These are phyloP conservation scores for Drosophila melanosoma DNA, from an alignment of 2,888 invertebrate species.

Conservation along the genomic window DNA sequence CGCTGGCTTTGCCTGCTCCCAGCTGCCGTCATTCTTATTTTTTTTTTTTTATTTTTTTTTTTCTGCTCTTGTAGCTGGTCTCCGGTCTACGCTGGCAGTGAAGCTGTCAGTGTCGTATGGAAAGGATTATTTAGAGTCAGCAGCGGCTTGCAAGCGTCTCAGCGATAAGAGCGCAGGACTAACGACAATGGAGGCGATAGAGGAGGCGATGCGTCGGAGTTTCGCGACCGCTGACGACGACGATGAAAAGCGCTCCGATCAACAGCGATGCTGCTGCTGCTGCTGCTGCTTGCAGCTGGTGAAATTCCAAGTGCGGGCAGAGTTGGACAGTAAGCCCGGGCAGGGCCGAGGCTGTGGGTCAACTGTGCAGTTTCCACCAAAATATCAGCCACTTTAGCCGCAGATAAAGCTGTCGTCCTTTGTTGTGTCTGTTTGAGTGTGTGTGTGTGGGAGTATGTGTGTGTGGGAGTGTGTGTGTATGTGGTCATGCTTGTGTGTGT, in stretches of 20 bases:
- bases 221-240: conserved; percentile 52
- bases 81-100: conserved; percentile 31
- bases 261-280: conserved; percentile 26
- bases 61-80: conserved; percentile 27
- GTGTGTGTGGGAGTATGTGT: too few relatives aligned
- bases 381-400: conserved; percentile 76
- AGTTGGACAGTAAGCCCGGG: conserved; percentile 21
- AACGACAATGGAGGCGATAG: conserved; percentile 61
- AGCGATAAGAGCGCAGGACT: conserved; percentile 70
- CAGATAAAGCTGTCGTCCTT: conserved; percentile 74
- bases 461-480: conserved; percentile 2
- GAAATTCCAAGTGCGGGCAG: conserved; percentile 1
- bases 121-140: conserved; percentile 81
- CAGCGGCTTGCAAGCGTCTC: conserved; percentile 79
- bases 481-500: not conserved
- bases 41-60: conserved; percentile 31
- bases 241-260: conserved; percentile 71
- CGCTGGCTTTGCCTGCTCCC: conserved; percentile 46
- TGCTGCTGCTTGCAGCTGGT: not conserved
- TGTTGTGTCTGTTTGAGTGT: conserved; percentile 24
- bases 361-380: conserved; percentile 59
- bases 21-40: conserved; percentile 9
- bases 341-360: conserved; percentile 51
- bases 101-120: conserved; percentile 71
- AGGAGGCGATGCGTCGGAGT: conserved; percentile 35